These are phyloP conservation scores for Sebastolobus alascanus DNA, from an alignment of 2,797 vertebrate genomes.

Conservation along the genomic window DNA sequence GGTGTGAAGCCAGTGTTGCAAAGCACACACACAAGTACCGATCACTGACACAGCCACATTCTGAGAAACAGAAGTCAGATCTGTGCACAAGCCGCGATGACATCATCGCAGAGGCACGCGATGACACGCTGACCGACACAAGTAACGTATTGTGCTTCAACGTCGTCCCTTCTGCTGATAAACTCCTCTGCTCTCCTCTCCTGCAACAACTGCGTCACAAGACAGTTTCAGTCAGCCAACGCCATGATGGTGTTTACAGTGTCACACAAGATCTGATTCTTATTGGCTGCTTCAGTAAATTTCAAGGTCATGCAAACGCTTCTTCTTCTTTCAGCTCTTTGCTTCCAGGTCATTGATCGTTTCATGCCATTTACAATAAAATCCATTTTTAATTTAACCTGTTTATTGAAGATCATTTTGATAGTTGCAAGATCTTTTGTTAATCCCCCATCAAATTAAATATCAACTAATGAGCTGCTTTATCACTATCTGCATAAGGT, in stretches of 20 bases:
- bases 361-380: not conserved
- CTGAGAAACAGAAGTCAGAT: slow-evolving; percentile 1
- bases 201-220: not conserved
- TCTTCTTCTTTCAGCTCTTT: not conserved
- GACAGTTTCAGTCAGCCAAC: not conserved
- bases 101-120: slow-evolving; percentile 10
- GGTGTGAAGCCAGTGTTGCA: not conserved
- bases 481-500: not conserved
- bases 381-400: not conserved
- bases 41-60: not conserved
- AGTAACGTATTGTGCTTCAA: not conserved
- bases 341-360: not conserved
- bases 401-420: not conserved
- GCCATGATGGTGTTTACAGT: not conserved
- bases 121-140: not conserved
- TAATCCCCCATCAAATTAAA: not conserved
- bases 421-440: not conserved
- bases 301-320: not conserved
- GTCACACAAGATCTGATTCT: not conserved
- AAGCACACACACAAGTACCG: not conserved
- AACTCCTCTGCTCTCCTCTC: not conserved
- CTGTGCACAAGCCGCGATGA: not conserved
- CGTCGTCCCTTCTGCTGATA: not conserved
- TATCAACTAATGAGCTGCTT: not conserved
- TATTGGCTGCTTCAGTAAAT: not conserved